phyloP scores from a whole-genome alignment of 1,140 invertebrate genomes.

The Paraescarpia echinospica region DNA sequence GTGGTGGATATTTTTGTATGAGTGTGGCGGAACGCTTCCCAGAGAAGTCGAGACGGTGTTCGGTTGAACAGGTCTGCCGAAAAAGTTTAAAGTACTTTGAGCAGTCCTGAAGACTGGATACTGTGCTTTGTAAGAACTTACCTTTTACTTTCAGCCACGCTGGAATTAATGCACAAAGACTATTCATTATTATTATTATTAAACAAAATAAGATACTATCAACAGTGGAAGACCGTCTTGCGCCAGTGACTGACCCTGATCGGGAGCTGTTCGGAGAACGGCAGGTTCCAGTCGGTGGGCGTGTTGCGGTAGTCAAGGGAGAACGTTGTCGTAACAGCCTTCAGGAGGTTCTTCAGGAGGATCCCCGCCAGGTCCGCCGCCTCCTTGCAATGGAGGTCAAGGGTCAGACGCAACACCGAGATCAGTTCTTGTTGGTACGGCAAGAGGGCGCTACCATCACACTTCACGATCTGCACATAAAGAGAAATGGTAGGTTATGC shows the following conservation, averaged over 20 bases:
- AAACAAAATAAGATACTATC: too few relatives aligned
- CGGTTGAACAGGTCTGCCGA: too few relatives aligned
- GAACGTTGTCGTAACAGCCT: slow-evolving; percentile 65
- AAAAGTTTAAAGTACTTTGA: too few relatives aligned
- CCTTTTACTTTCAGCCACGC: too few relatives aligned
- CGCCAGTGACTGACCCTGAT: slow-evolving; percentile 63
- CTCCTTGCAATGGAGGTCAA: slow-evolving; percentile 67
- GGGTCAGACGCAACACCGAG: slow-evolving; percentile 66
- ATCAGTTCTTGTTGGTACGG: slow-evolving; percentile 67
- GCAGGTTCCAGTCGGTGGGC: slow-evolving; percentile 66
- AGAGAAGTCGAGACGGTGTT: too few relatives aligned
- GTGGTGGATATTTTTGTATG: too few relatives aligned
- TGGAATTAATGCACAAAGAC: too few relatives aligned
- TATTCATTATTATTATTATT: too few relatives aligned
- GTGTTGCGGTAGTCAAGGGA: slow-evolving; percentile 69
- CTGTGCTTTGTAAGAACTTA: too few relatives aligned
- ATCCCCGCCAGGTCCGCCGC: slow-evolving; percentile 60
- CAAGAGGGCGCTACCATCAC: slow-evolving; percentile 66
- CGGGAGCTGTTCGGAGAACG: slow-evolving; percentile 72
- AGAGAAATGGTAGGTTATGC: slow-evolving; percentile 22
- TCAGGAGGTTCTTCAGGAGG: slow-evolving; percentile 62
- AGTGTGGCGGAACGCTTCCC: too few relatives aligned
- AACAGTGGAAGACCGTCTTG: too few relatives aligned
- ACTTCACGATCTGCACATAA: slow-evolving; percentile 61
- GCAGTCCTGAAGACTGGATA: too few relatives aligned